Evolutionary conservation across 2,888 invertebrate species (phyloP).

Genomic region (Pimpla rufipes): DNA sequence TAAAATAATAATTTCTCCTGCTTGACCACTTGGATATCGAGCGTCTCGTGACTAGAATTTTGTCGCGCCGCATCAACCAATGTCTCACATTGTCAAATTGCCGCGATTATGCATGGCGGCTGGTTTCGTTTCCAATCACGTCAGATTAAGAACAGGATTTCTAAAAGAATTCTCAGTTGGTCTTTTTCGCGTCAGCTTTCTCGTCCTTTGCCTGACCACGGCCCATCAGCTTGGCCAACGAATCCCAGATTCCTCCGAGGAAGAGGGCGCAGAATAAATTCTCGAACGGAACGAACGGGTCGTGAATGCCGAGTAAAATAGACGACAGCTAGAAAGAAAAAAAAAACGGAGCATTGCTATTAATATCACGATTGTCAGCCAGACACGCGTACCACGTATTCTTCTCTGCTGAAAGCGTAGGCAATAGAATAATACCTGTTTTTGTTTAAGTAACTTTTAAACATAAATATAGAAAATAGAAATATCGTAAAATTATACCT

Average conservation of each 20-base stretch:
- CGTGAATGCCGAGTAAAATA: constrained; percentile 97
- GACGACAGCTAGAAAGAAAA: constrained; percentile 91
- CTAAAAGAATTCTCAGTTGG: constrained; percentile 87
- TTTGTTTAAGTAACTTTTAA: background rate
- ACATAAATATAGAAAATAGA: background rate
- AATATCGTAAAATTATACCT: constrained; percentile 86
- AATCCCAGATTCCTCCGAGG: constrained; percentile 99
- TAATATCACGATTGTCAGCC: constrained; percentile 26
- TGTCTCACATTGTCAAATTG: constrained; percentile 27
- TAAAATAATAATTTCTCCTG: constrained; percentile 23
- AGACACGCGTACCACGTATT: background rate
- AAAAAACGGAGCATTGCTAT: constrained; percentile 18
- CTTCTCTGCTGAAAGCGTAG: background rate
- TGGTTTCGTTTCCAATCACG: background rate
- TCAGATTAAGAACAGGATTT: constrained; percentile 4
- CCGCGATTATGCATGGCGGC: background rate
- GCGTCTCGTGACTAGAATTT: constrained; percentile 49
- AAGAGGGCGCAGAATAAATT: constrained; percentile 98
- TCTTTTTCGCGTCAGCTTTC: constrained; percentile 93
- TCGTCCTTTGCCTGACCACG: constrained; percentile 94
- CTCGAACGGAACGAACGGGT: constrained; percentile 99
- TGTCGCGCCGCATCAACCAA: constrained; percentile 27
- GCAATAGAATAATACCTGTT: background rate
- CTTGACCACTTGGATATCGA: constrained; percentile 26
- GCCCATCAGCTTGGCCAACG: constrained; percentile 95